A percentile compares a stretch with the other conserved stretches of the same genome.
Conservation (phyloP, 2,888 invertebrate genomes). For the Falcaria lacertinaria region DNA sequence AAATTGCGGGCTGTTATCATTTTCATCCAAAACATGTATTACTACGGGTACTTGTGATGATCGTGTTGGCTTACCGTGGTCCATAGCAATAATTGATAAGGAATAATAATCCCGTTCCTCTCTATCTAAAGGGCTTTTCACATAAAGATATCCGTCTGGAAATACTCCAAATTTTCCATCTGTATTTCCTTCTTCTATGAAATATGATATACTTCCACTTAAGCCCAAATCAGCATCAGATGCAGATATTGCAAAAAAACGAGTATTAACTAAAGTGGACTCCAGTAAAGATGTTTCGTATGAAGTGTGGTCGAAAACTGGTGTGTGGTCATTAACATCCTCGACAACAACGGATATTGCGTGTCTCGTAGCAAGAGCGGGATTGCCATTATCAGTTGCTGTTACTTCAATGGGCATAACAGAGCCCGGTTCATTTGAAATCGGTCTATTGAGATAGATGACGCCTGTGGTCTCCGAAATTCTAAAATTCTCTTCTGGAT, state of each 20-base stretch:
- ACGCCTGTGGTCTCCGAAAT: constrained; percentile 94
- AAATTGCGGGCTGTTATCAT: constrained; percentile 97
- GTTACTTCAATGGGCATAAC: constrained; percentile 87
- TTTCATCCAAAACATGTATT: constrained; percentile 96
- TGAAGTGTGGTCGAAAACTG: constrained; percentile 93
- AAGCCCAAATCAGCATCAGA: constrained; percentile 91
- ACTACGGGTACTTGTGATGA: constrained; percentile 94
- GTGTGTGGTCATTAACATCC: constrained; percentile 97
- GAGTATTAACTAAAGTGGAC: constrained; percentile 93
- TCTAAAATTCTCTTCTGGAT: constrained; percentile 89
- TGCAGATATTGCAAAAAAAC: constrained; percentile 94
- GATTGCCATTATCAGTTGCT: constrained; percentile 91
- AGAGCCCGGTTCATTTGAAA: constrained; percentile 86
- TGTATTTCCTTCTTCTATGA: constrained; percentile 91
- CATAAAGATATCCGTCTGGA: constrained; percentile 95
- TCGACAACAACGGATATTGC: constrained; percentile 85
- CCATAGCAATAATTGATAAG: constrained; percentile 89
- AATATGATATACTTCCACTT: constrained; percentile 89
- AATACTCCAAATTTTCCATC: constrained; percentile 95
- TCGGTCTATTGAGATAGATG: constrained; percentile 90
- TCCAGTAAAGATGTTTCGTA: constrained; percentile 96
- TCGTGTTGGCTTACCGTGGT: constrained; percentile 87
- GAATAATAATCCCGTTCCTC: constrained; percentile 96
- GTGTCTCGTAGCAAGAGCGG: constrained; percentile 87
- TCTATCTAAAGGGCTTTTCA: constrained; percentile 91